Percentiles rank a stretch among this genome's conserved stretches.
Conservation (phyloP, 1,140 invertebrate genomes). For the Heterodera schachtii region DNA sequence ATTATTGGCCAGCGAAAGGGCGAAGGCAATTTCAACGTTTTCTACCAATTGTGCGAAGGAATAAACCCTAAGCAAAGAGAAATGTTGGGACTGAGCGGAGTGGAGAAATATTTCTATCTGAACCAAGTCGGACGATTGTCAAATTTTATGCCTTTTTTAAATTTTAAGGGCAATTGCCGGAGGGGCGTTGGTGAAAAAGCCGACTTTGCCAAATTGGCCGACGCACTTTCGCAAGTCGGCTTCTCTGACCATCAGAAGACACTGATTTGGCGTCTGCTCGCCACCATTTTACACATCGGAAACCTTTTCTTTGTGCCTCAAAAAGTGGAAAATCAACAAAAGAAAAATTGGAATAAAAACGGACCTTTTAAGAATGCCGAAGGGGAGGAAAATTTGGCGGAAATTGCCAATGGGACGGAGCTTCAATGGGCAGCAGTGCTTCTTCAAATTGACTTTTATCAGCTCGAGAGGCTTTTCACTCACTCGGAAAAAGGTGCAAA, state of each 20-base stretch:
- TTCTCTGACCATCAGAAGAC: conserved; percentile 42
- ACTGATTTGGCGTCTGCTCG: conserved; percentile 37
- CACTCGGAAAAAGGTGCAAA: not conserved
- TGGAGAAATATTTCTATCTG: conserved; percentile 45
- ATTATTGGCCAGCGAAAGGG: conserved; percentile 34
- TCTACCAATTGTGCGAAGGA: conserved; percentile 41
- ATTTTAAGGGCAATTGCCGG: conserved; percentile 37
- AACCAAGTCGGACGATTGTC: conserved; percentile 36
- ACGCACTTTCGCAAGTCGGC: conserved; percentile 32
- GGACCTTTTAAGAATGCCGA: conserved; percentile 22
- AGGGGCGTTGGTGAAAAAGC: conserved; percentile 5
- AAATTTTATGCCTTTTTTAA: not conserved
- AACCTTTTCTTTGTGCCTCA: conserved; percentile 40
- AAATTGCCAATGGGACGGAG: conserved; percentile 41
- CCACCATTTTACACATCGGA: conserved; percentile 41
- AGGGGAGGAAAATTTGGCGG: conserved; percentile 30
- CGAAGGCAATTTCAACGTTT: conserved; percentile 40
- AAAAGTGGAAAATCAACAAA: conserved; percentile 26
- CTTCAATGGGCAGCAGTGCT: conserved; percentile 42
- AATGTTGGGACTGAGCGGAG: conserved; percentile 33
- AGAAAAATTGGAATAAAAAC: not conserved
- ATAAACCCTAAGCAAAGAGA: conserved; percentile 27
- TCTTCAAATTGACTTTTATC: conserved; percentile 39
- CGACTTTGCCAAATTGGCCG: conserved; percentile 10
- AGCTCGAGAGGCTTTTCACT: conserved; percentile 18